Percentiles rank a stretch among this genome's conserved stretches.
Conservation (phyloP, 2,797 vertebrate genomes). For the Siniperca undulata region DNA sequence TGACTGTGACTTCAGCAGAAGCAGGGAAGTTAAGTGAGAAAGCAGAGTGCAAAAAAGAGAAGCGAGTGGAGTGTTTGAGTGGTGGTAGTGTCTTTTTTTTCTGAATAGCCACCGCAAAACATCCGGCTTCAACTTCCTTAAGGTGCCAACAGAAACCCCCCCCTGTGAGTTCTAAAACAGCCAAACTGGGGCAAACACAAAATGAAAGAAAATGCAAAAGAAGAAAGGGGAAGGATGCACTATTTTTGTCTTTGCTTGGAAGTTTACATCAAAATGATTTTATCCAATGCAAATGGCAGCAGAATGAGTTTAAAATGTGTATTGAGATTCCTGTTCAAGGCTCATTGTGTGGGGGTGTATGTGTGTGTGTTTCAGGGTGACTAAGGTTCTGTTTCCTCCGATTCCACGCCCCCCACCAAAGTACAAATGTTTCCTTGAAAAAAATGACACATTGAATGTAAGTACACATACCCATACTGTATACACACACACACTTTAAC, state of each 20-base stretch:
- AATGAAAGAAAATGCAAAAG: background rate
- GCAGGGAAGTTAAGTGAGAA: background rate
- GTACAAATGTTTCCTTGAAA: constrained; percentile 71
- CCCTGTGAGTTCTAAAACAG: background rate
- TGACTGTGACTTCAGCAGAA: background rate
- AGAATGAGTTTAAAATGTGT: background rate
- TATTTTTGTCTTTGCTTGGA: background rate
- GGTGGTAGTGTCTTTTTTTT: background rate
- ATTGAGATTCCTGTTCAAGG: background rate
- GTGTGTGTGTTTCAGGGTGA: constrained; percentile 65
- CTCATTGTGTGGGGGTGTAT: constrained; percentile 16
- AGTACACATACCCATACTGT: constrained; percentile 2
- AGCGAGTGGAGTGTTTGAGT: background rate
- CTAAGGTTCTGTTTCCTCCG: constrained; percentile 68
- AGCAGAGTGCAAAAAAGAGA: constrained; percentile 41
- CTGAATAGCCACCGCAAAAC: background rate
- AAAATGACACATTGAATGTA: constrained; percentile 48
- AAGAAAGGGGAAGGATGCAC: background rate
- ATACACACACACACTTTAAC: background rate
- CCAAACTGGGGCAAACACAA: background rate
- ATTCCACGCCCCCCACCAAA: constrained; percentile 71
- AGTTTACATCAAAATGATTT: background rate
- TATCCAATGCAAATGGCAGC: background rate
- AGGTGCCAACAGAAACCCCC: background rate
- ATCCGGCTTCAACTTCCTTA: background rate